A percentile compares a stretch with the other conserved stretches of the same genome.
Conservation (phyloP, 23 tunicate species). For the Styela clava region DNA sequence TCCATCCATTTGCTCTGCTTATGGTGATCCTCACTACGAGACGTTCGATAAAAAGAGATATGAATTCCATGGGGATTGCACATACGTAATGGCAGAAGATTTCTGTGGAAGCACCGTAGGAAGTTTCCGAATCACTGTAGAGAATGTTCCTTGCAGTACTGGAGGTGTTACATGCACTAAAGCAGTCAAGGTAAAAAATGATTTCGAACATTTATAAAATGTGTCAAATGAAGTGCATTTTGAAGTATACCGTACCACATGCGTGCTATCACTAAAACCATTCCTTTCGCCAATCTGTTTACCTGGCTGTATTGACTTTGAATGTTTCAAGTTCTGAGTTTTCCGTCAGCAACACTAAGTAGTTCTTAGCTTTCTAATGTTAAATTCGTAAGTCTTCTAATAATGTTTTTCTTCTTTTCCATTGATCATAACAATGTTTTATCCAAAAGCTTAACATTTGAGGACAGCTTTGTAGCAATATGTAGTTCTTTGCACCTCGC, state of each 20-base stretch:
- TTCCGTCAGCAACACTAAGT: too few relatives aligned
- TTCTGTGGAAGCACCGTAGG: conserved; percentile 84
- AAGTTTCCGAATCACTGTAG: conserved; percentile 80
- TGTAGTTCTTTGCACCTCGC: too few relatives aligned
- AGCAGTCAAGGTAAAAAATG: conserved; percentile 73
- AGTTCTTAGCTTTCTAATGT: too few relatives aligned
- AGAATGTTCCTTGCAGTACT: conserved; percentile 97
- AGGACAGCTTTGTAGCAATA: too few relatives aligned
- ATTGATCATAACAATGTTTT: too few relatives aligned
- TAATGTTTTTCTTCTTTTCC: too few relatives aligned
- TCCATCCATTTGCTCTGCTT: conserved; percentile 77
- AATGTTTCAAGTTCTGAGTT: too few relatives aligned
- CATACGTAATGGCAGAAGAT: conserved; percentile 84
- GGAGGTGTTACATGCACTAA: conserved; percentile 97
- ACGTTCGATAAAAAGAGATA: conserved; percentile 72
- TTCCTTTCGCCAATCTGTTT: background rate
- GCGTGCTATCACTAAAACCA: background rate
- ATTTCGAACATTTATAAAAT: too few relatives aligned
- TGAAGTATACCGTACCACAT: too few relatives aligned
- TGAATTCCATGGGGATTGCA: conserved; percentile 94
- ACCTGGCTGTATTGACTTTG: background rate
- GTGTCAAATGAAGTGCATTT: too few relatives aligned
- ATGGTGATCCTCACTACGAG: conserved; percentile 92
- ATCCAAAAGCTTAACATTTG: too few relatives aligned
- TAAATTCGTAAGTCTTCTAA: too few relatives aligned